Conservation (phyloP, 2,888 invertebrate species). For the Torymus tubicola region DNA sequence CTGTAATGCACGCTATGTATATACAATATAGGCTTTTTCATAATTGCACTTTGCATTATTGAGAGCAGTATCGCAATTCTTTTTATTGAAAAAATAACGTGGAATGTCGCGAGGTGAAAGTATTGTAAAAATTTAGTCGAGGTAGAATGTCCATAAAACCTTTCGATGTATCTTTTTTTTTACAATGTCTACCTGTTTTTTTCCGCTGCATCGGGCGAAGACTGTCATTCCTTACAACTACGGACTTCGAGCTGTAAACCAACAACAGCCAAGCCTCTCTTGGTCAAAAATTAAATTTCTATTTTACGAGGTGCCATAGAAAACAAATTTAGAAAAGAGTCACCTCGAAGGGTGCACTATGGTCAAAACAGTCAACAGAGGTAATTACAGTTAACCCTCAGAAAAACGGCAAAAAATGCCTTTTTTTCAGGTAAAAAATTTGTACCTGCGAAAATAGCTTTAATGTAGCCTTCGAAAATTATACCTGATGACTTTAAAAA, state of each 20-base stretch:
- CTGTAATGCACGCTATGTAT: neutral
- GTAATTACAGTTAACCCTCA: slow-evolving; percentile 51
- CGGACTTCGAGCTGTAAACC: slow-evolving; percentile 33
- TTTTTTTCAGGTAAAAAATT: slow-evolving; percentile 23
- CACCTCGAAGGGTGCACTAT: slow-evolving; percentile 40
- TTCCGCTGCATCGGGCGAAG: neutral
- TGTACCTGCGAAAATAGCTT: slow-evolving; percentile 41
- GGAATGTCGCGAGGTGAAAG: too few relatives aligned
- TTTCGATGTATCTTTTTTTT: too few relatives aligned
- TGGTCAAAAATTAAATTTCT: slow-evolving; percentile 46
- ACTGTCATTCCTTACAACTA: slow-evolving; percentile 5
- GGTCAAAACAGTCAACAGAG: slow-evolving; percentile 47
- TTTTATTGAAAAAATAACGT: too few relatives aligned
- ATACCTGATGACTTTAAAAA: neutral
- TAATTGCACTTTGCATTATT: too few relatives aligned
- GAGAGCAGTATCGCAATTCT: too few relatives aligned
- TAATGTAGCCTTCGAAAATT: slow-evolving; percentile 1
- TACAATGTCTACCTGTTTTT: neutral
- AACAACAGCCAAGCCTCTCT: slow-evolving; percentile 17
- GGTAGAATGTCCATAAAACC: too few relatives aligned
- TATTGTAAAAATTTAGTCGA: too few relatives aligned
- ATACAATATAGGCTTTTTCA: neutral
- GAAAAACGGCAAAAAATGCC: slow-evolving; percentile 34
- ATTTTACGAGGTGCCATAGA: slow-evolving; percentile 54
- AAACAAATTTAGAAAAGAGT: slow-evolving; percentile 47